These are phyloP conservation scores for Malthinus flaveolus DNA, from an alignment of 2,888 invertebrate species.

Conservation along the genomic window DNA sequence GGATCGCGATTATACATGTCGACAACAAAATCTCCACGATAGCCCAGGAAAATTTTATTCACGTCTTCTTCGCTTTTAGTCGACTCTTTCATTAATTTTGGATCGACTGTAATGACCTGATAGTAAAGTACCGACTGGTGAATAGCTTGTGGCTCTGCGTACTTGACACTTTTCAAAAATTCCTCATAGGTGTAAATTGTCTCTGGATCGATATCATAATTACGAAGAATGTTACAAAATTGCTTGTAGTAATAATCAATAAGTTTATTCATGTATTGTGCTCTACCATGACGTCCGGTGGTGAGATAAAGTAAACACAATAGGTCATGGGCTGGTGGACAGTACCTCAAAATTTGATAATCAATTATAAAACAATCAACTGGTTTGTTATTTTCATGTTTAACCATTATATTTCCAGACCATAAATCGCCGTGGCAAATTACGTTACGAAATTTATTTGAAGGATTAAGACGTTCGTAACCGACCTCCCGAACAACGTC, in stretches of 20 bases:
- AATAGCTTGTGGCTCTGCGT: slow-evolving; percentile 33
- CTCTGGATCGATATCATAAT: slow-evolving; percentile 31
- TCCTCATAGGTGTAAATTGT: slow-evolving; percentile 33
- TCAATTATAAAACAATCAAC: slow-evolving; percentile 41
- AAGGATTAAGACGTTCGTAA: slow-evolving; percentile 47
- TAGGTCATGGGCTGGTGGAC: slow-evolving; percentile 66
- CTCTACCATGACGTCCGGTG: slow-evolving; percentile 31
- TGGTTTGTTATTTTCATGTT: slow-evolving; percentile 39
- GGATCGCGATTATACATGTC: slow-evolving; percentile 24
- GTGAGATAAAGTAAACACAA: slow-evolving; percentile 45
- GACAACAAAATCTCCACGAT: slow-evolving; percentile 27
- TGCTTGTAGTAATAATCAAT: slow-evolving; percentile 36
- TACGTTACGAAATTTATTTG: slow-evolving; percentile 49
- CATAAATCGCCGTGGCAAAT: slow-evolving; percentile 50
- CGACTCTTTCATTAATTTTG: slow-evolving; percentile 10
- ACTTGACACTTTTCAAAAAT: slow-evolving; percentile 35
- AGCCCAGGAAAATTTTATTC: slow-evolving; percentile 24
- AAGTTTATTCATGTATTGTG: slow-evolving; percentile 30
- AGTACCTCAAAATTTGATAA: slow-evolving; percentile 53
- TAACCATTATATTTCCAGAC: slow-evolving; percentile 46
- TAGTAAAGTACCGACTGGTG: slow-evolving; percentile 27
- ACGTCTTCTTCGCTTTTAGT: background rate
- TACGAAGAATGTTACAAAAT: slow-evolving; percentile 29
- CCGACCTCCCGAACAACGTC: slow-evolving; percentile 14
- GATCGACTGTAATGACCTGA: slow-evolving; percentile 17